These are phyloP conservation scores for Diplazon laetatorius DNA, from an alignment of 2,888 invertebrate genomes.

Conservation along the genomic window DNA sequence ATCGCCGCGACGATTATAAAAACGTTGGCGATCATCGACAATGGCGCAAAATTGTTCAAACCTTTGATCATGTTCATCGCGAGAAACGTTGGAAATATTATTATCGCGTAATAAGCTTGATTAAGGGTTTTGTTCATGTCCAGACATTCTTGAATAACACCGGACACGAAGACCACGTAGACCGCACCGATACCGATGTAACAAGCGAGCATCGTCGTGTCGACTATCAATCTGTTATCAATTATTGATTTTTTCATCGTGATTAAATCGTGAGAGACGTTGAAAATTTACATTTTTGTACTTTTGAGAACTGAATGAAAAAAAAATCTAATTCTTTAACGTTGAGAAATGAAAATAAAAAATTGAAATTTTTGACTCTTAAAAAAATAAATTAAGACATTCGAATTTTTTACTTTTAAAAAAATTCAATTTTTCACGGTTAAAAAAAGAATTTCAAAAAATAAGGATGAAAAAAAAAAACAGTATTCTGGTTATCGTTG, in stretches of 20 bases:
- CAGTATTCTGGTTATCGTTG: too few relatives aligned
- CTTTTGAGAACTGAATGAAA: too few relatives aligned
- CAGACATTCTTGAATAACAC: constrained; percentile 68
- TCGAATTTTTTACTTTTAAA: too few relatives aligned
- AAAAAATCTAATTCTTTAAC: not conserved
- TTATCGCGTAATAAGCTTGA: constrained; percentile 67
- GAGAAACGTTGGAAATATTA: constrained; percentile 70
- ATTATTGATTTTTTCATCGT: not conserved
- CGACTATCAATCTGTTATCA: constrained; percentile 65
- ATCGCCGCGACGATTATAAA: constrained; percentile 64
- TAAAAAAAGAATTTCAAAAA: too few relatives aligned
- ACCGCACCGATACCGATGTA: constrained; percentile 73
- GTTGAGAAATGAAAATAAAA: not conserved
- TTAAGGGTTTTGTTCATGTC: constrained; percentile 62
- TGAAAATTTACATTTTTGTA: too few relatives aligned
- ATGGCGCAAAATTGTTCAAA: constrained; percentile 65
- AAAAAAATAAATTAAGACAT: too few relatives aligned
- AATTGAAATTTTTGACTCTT: too few relatives aligned
- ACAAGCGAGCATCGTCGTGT: constrained; percentile 67
- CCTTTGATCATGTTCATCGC: constrained; percentile 69
- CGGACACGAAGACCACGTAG: constrained; percentile 72
- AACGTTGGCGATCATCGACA: constrained; percentile 69
- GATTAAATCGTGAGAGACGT: too few relatives aligned
- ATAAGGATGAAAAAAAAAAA: too few relatives aligned
- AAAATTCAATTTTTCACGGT: too few relatives aligned